Evolutionary conservation across 2,113 vertebrate genomes (phyloP), one percentile per base, ranked within the genome.

Genomic region (Rhineura floridana): DNA sequence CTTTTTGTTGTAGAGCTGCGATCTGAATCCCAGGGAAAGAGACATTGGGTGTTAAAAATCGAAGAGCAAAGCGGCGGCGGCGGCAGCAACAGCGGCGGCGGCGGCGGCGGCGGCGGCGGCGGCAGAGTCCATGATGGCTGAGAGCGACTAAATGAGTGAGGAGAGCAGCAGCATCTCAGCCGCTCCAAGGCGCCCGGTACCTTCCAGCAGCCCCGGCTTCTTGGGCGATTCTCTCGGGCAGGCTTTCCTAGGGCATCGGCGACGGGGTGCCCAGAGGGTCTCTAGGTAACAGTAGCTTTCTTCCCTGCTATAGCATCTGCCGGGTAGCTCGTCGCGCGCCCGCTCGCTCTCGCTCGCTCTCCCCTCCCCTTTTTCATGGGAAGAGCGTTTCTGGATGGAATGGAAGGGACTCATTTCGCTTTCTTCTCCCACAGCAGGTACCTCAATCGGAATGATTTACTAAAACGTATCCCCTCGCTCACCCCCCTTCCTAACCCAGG

Each of bases 81-180:
- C 42, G 23, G 78, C 78, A 7, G 70, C 36, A 13, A 42, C 23
- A 7, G 36, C 80, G 5, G 13, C 62, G 7, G 81, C 39, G 2
- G 73, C 52, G 3, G 46, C 75, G 19, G 5, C 52, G 46, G 79
- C 86, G 30, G 69, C 79, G 12, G 96, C 95, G 95, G 97, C 89
- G 52, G 94, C 94, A 94, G 96, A 93, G 96, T 96, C 97, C 97
- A 98, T 96, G 96, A 98, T 97, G 97, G 97, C 96, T 97, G 96
- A 96, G 97, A 96, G 93, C 96, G 96, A 96, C 97, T 97, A 96
- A 96, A 95, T 92, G 97, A 95, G 97, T 96, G 97, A 96, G 96
- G 19, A 95, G 96, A 96, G 97, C 96, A 52, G 91, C 93, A 93
- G 94, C 95, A 93, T 96, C 95, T 95, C 97, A 97, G 95, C 97